Evolutionary conservation across 2,113 vertebrate species (phyloP).

Genomic region (Menidia beryllina): DNA sequence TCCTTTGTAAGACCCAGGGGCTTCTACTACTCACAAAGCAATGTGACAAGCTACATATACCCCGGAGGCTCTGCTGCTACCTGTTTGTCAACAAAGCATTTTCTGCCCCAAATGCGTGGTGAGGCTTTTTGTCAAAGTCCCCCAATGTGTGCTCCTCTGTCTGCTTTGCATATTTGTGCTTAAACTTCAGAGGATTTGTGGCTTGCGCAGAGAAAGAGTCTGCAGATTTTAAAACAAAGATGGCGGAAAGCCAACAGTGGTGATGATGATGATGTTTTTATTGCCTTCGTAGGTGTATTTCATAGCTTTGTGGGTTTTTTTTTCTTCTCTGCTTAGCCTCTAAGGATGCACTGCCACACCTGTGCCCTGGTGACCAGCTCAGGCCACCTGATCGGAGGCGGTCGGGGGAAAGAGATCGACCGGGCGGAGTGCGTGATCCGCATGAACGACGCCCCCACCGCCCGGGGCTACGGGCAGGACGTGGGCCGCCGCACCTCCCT

Average conservation of each 20-base stretch:
- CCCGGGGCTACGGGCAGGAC: slow-evolving; percentile 83
- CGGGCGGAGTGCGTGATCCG: slow-evolving; percentile 93
- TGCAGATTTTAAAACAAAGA: slow-evolving; percentile 32
- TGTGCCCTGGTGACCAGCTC: slow-evolving; percentile 96
- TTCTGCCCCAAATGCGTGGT: slow-evolving; percentile 58
- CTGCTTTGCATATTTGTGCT: slow-evolving; percentile 56
- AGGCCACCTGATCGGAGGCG: slow-evolving; percentile 89
- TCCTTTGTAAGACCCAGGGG: slow-evolving; percentile 56
- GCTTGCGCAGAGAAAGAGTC: slow-evolving; percentile 21
- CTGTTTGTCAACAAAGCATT: slow-evolving; percentile 75
- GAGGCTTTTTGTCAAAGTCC: slow-evolving; percentile 53
- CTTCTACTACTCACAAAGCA: slow-evolving; percentile 52
- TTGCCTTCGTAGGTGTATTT: slow-evolving; percentile 4
- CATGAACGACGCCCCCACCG: slow-evolving; percentile 94
- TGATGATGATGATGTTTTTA: too few relatives aligned
- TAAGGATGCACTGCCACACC: slow-evolving; percentile 92
- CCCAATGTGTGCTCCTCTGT: slow-evolving; percentile 58
- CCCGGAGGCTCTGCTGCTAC: slow-evolving; percentile 58
- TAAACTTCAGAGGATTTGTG: slow-evolving; percentile 43
- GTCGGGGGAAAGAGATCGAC: slow-evolving; percentile 89
- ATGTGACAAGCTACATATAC: slow-evolving; percentile 63
- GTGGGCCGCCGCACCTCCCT: slow-evolving; percentile 93
- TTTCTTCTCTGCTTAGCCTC: slow-evolving; percentile 78
- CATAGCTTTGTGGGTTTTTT: background rate
- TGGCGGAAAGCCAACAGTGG: slow-evolving; percentile 23